Base-by-base conservation (phyloP, 2,888 invertebrate genomes). In the Drosophila testacea region DNA sequence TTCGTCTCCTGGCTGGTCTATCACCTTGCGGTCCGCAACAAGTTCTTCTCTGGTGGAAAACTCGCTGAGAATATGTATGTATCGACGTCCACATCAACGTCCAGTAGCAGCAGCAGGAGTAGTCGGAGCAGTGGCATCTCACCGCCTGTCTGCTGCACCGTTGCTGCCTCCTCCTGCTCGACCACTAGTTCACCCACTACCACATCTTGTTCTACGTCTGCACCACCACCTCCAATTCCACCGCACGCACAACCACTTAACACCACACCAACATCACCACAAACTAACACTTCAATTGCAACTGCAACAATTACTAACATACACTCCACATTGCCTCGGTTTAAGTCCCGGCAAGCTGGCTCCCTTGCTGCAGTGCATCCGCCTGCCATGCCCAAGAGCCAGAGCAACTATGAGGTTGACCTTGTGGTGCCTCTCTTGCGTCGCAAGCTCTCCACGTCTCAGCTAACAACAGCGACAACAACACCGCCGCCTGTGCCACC, bases 11-110 rank as follows among this genome's bases (percentile, higher is more conserved):
- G 96, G 91, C 93, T 96, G 39, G 91, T 95, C 59, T 97, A 97
- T 94, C 96, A 96, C 59, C 97, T 96, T 94, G 96, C 96, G 93
- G 94, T 95, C 70, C 94, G 96, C 82, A 92, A 95, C 90, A 93
- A 42, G 81, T 88, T 77, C 56, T 93, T 91, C 61, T 65, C 82
- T 70, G 83, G 93, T 92, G 93, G 93, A 93, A 94, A 94, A 91
- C 93, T 93, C 72, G 93, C 94, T 4, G 90, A 92, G 70, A 91
- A 92, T 92, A 92, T 92, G 92, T 92, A 92, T 92, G 92, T 92
- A 92, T 91, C 91, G 69, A 87, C 91, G 73, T 80, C 91, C 56
- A 16, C n/a, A 6, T 39, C 39, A 39, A 88, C 90, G 71, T 89
- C 91, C 66, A 87, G 86, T 82, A 87, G 87, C 77, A 82, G 79